Conservation (phyloP, 2,113 vertebrate species). For the Callospermophilus lateralis region DNA sequence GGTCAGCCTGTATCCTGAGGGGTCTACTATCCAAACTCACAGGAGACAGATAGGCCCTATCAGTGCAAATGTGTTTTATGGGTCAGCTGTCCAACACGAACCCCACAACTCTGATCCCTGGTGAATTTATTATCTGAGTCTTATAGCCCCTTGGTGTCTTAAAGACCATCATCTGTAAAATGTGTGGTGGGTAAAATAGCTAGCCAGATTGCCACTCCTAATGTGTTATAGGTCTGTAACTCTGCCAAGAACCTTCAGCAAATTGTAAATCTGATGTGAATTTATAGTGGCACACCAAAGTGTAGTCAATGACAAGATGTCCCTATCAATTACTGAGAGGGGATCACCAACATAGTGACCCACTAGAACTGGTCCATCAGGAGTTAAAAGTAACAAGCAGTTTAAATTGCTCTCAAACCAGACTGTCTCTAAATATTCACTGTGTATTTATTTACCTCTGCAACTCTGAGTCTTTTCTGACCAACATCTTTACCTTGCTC, state of each 20-base stretch:
- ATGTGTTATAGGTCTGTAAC: conserved; percentile 37
- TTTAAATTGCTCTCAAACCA: conserved; percentile 34
- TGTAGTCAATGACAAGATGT: conserved; percentile 28
- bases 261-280: conserved; percentile 35
- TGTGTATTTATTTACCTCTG: conserved; percentile 24
- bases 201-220: conserved; percentile 53
- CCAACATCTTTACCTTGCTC: conserved; percentile 52
- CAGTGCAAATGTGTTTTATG: not conserved
- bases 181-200: conserved; percentile 41
- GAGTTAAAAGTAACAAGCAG: conserved; percentile 59
- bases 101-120: not conserved
- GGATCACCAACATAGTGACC: not conserved
- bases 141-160: conserved; percentile 24
- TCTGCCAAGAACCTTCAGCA: conserved; percentile 49
- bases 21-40: not conserved
- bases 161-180: conserved; percentile 54
- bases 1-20: not conserved
- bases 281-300: conserved; percentile 50
- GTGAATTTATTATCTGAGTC: conserved; percentile 60
- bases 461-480: conserved; percentile 41
- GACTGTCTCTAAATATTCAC: not conserved
- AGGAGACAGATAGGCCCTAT: not conserved
- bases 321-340: not conserved
- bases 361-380: not conserved
- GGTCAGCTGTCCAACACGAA: not conserved